Conservation (phyloP, 2,113 vertebrate species). For the Archilochus colubris region DNA sequence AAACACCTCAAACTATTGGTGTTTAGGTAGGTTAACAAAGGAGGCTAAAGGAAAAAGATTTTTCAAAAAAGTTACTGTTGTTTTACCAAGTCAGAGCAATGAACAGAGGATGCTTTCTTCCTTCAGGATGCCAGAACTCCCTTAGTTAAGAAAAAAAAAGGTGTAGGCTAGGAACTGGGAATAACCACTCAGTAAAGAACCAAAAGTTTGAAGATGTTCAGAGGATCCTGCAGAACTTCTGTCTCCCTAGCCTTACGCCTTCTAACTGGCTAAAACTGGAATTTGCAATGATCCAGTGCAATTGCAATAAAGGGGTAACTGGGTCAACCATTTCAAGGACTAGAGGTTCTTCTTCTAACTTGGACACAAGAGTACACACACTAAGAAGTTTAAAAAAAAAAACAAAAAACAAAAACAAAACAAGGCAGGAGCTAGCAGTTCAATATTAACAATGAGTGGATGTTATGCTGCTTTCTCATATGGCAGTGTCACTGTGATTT, state of each 20-base stretch:
- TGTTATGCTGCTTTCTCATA: neutral
- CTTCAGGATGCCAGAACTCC: neutral
- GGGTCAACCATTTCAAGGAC: neutral
- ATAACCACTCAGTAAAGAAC: neutral
- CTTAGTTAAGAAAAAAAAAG: neutral
- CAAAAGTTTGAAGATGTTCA: neutral
- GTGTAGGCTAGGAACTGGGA: neutral
- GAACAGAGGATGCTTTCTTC: neutral
- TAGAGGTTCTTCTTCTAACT: neutral
- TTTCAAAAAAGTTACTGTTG: neutral
- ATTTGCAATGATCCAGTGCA: rapidly evolving
- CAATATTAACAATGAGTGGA: neutral
- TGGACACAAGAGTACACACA: too few species aligned
- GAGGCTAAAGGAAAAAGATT: neutral
- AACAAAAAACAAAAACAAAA: too few species aligned
- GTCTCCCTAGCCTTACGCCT: neutral
- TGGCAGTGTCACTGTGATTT: neutral
- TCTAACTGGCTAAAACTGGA: neutral
- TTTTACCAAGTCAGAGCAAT: neutral
- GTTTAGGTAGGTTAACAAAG: neutral
- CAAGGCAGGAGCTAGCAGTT: neutral
- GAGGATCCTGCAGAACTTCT: neutral
- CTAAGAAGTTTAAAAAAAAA: neutral
- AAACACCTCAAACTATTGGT: neutral
- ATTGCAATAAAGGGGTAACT: neutral